Conservation (phyloP, 1,140 invertebrate species). For the Musca vetustissima region DNA sequence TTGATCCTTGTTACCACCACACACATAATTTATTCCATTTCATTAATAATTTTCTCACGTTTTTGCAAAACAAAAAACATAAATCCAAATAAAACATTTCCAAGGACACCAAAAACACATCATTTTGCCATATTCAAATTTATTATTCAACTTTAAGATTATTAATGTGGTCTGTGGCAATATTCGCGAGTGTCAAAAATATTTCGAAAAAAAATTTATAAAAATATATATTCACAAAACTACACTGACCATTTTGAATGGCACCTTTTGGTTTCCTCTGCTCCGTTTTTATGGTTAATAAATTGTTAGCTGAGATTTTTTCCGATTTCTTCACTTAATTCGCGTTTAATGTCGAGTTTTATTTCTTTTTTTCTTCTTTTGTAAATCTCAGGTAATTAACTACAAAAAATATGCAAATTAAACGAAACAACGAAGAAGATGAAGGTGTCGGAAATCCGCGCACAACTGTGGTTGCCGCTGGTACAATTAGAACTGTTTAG, state of each 20-base stretch:
- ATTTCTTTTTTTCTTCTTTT: too few relatives aligned
- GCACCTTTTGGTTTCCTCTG: not conserved
- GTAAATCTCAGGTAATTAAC: too few relatives aligned
- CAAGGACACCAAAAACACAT: not conserved
- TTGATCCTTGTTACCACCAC: not conserved
- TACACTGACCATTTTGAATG: not conserved
- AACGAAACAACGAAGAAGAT: too few relatives aligned
- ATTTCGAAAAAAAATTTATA: too few relatives aligned
- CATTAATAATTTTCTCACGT: constrained; percentile 12
- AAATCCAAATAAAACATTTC: not conserved
- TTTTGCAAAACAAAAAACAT: too few relatives aligned
- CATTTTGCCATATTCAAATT: not conserved
- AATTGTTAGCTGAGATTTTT: not conserved
- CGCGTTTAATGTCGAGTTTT: too few relatives aligned
- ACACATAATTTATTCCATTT: constrained; percentile 7
- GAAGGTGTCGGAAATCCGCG: too few relatives aligned
- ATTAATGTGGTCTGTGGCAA: too few relatives aligned
- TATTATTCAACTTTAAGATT: not conserved
- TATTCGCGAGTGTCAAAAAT: not conserved
- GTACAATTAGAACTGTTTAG: constrained; percentile 22
- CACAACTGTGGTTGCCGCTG: not conserved
- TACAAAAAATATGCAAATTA: too few relatives aligned
- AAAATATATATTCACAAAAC: not conserved
- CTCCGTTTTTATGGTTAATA: not conserved
- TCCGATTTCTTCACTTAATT: too few relatives aligned